Percentiles rank a stretch among this genome's conserved stretches.
Evolutionary conservation across 1,140 invertebrate genomes (phyloP).

Genomic region (Pseudomyrmex concolor): DNA sequence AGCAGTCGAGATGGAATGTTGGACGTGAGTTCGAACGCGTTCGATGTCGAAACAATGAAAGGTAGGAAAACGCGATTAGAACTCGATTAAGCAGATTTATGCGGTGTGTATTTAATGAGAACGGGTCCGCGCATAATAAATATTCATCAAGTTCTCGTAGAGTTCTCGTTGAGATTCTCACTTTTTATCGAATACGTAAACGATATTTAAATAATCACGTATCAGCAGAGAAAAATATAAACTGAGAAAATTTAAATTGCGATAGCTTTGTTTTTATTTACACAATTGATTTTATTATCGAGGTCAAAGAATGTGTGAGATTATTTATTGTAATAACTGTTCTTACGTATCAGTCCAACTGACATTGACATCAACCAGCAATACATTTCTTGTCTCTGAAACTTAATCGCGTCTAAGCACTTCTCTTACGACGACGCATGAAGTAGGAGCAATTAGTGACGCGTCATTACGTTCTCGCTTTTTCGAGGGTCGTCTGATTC

Average conservation of each 20-base stretch:
- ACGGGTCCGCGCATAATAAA: not conserved
- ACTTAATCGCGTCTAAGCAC: conserved; percentile 22
- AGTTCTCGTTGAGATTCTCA: not conserved
- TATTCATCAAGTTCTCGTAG: not conserved
- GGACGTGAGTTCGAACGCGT: conserved; percentile 26
- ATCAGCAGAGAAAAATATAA: no score
- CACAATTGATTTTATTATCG: not conserved
- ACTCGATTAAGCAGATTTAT: not conserved
- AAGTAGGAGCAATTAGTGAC: conserved; percentile 22
- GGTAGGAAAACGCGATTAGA: conserved; percentile 26
- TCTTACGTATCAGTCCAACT: conserved; percentile 7
- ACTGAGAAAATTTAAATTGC: no score
- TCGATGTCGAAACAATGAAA: conserved; percentile 49
- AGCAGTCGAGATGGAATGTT: not conserved
- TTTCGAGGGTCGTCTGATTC: conserved; percentile 43
- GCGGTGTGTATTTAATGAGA: not conserved
- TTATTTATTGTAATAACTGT: not conserved
- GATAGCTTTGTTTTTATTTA: not conserved
- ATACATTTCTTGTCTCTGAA: conserved; percentile 36
- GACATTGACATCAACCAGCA: not conserved
- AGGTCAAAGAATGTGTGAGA: not conserved
- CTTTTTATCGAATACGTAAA: not conserved
- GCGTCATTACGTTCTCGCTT: conserved; percentile 45
- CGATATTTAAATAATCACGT: not conserved
- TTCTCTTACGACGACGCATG: conserved; percentile 1